Evolutionary conservation across 2,113 vertebrate species (phyloP), one percentile per base, ranked within the genome.

Genomic region (Dendrocopos noguchii): DNA sequence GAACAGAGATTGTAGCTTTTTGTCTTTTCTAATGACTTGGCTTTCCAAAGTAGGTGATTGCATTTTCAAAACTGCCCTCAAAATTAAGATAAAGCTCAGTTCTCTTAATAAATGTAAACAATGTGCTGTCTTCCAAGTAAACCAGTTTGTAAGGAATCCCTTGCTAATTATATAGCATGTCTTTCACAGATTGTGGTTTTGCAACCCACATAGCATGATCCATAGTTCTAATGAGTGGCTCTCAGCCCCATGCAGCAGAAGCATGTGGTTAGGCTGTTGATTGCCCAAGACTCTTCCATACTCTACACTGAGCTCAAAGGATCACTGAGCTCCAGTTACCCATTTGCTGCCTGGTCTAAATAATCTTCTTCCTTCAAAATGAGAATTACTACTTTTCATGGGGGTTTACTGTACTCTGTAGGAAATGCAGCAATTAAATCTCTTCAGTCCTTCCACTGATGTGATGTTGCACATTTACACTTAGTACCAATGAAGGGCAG

Each of bases 161-260:
- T 88, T 92, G 85, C 85, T 95, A 92, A 95, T 95, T 94, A 95
- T 66, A 94, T 46, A 42, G 39, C 46, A 1, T 11, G 27, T 39
- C 80, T 91, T 87, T 86, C 86, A 55, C 84, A 91, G 91, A 90
- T 83, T 90, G 91, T 94, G 96, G 94, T 36, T 96, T 92, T 94
- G 39, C 53, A n/a, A 80, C 93, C 94, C 84, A 93, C 94, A 93
- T 80, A 86, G 87, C 82, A 17, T 91, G 91, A 96, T 78, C 93
- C 85, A 86, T 83, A 88, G 82, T 72, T 91, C 64, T 94, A 93
- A 95, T 85, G 90, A 94, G 59, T 72, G 82, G 76, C 86, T 95
- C 82, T 91, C 89, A 92, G 89, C 34, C 76, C 60, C 61, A 6
- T 64, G 75, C 84, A 92, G 64, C 89, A 92, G 75, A 77, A 74